A percentile compares a stretch with the other conserved stretches of the same genome.
Conservation (phyloP, 2,888 invertebrate genomes). For the Drosophila suboccidentalis region DNA sequence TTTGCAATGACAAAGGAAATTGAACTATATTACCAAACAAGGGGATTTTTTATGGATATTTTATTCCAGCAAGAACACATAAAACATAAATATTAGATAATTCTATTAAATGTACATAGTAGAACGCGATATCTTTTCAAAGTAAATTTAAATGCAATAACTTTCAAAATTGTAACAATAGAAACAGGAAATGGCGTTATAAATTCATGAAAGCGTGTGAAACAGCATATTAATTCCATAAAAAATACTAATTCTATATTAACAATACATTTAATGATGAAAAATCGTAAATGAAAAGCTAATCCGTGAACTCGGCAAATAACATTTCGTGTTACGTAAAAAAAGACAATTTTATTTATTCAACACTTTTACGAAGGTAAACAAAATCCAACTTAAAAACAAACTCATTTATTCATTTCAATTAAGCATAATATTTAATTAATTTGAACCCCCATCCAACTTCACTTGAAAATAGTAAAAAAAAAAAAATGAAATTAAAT, state of each 20-base stretch:
- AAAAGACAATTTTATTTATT: slow-evolving; percentile 1
- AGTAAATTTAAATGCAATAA: background rate
- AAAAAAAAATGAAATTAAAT: slow-evolving; percentile 7
- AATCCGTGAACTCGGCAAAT: slow-evolving; percentile 6
- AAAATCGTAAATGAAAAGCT: background rate
- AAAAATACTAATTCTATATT: background rate
- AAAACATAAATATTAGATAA: background rate
- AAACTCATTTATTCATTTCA: slow-evolving; percentile 26
- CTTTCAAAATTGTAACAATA: background rate
- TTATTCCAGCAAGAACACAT: background rate
- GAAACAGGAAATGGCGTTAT: background rate
- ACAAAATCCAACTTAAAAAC: slow-evolving; percentile 3
- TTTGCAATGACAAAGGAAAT: background rate
- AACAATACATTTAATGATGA: background rate
- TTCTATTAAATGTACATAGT: background rate
- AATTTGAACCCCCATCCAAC: slow-evolving; percentile 4
- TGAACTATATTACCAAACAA: background rate
- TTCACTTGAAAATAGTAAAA: background rate
- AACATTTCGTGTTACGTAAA: background rate
- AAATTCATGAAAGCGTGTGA: background rate
- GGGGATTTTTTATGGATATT: background rate
- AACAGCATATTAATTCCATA: background rate
- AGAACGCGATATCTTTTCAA: background rate
- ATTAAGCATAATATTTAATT: slow-evolving; percentile 38
- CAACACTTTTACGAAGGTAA: slow-evolving; percentile 1